Evolutionary conservation across 2,888 invertebrate species (phyloP).

Genomic region (Polydesmus complanatus): DNA sequence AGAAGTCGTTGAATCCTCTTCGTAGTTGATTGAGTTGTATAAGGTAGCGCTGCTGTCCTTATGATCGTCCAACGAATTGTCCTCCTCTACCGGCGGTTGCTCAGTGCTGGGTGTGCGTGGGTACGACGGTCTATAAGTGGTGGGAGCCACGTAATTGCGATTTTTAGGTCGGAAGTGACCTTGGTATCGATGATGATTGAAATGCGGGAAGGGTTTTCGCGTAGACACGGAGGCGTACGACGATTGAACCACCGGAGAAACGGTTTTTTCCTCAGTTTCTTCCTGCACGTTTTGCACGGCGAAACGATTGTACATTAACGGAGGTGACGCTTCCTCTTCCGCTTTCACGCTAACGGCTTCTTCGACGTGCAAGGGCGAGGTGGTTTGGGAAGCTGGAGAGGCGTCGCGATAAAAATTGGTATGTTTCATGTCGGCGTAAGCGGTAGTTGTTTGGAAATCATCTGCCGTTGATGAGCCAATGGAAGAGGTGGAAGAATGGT

Average conservation of each 20-base stretch:
- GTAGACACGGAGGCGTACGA: not conserved
- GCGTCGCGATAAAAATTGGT: not conserved
- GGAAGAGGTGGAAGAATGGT: not conserved
- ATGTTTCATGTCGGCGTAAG: not conserved
- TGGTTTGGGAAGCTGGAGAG: not conserved
- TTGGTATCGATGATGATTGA: not conserved
- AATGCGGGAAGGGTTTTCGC: not conserved
- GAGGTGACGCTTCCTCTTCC: no score
- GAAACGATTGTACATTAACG: not conserved
- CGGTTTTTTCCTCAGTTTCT: not conserved
- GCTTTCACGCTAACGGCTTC: no score
- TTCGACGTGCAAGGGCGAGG: not conserved
- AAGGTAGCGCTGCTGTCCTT: not conserved
- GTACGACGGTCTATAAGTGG: not conserved
- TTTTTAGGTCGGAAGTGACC: not conserved
- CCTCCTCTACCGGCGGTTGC: not conserved
- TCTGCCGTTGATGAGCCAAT: no score
- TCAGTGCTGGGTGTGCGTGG: not conserved
- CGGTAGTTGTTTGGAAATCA: not conserved
- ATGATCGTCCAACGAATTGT: not conserved
- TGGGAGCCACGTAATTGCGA: not conserved
- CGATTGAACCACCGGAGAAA: not conserved
- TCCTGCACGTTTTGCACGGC: not conserved
- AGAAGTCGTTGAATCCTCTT: not conserved
- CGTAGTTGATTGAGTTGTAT: not conserved